Conservation (phyloP, 2,888 invertebrate species). For the Uropetala carovei region DNA sequence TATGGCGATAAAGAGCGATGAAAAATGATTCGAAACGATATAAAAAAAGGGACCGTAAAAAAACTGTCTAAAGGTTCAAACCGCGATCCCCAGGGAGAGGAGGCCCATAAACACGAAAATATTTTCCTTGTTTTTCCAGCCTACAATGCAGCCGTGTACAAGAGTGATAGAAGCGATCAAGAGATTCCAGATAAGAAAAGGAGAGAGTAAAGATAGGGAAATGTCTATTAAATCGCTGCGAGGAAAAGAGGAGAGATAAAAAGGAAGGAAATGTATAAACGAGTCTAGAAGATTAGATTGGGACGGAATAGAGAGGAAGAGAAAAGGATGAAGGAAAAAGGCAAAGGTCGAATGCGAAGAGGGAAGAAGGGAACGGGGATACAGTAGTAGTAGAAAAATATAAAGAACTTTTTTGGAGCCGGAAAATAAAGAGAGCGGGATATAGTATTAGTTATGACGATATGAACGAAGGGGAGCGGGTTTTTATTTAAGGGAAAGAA, state of each 20-base stretch:
- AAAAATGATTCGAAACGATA: constrained; percentile 37
- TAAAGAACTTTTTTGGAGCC: background rate
- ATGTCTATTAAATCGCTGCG: background rate
- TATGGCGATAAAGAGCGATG: constrained; percentile 56
- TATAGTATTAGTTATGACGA: background rate
- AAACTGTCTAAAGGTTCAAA: background rate
- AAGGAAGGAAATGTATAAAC: background rate
- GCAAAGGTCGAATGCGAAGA: background rate
- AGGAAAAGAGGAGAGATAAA: background rate
- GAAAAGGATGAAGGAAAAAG: background rate
- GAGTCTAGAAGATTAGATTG: too few species aligned
- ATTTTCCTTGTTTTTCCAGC: background rate
- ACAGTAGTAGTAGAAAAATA: background rate
- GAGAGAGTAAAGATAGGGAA: background rate
- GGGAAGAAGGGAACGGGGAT: background rate
- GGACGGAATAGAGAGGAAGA: background rate
- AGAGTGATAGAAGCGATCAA: background rate
- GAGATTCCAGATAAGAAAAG: background rate
- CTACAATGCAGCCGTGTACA: background rate
- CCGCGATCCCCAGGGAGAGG: background rate
- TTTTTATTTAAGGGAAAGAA: background rate
- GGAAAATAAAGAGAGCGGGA: background rate
- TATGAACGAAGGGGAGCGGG: background rate
- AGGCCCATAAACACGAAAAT: background rate
- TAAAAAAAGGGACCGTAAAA: background rate